A percentile compares a stretch with the other conserved stretches of the same genome.
Conservation (phyloP, 2,797 vertebrate species). For the Xerus rutilus region DNA sequence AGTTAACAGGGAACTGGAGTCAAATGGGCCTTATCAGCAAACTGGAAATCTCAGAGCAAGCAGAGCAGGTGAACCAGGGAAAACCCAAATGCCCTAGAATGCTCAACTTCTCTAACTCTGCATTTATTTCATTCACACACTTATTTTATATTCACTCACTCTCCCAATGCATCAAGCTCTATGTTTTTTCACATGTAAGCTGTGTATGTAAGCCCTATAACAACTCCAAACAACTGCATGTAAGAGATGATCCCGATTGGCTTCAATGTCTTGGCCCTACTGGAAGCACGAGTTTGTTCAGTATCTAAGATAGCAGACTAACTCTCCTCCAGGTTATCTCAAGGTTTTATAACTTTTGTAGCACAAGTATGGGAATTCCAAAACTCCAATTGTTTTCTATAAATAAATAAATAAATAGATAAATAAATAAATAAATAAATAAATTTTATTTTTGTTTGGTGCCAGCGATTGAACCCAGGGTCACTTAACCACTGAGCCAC, state of each 20-base stretch:
- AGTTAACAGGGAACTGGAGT: background rate
- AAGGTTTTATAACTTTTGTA: background rate
- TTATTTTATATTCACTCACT: background rate
- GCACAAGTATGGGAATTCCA: background rate
- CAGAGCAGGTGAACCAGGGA: background rate
- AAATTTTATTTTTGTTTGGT: too few species aligned
- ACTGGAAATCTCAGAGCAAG: background rate
- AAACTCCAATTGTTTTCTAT: conserved; percentile 1
- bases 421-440: too few species aligned
- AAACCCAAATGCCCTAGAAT: background rate
- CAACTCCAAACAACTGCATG: background rate
- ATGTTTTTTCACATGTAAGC: background rate
- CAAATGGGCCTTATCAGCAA: background rate
- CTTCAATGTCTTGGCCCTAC: background rate
- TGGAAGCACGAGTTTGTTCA: background rate
- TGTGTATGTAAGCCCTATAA: too few species aligned
- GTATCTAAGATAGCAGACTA: background rate
- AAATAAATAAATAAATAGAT: too few species aligned
- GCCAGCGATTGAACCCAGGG: too few species aligned
- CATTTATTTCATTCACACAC: background rate
- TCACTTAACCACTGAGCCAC: too few species aligned
- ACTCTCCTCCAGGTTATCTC: background rate
- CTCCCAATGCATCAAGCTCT: background rate
- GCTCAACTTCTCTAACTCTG: background rate
- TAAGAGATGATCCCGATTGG: background rate